Evolutionary conservation across 2,888 invertebrate genomes (phyloP).

Genomic region (Cecidostiba fungosa): DNA sequence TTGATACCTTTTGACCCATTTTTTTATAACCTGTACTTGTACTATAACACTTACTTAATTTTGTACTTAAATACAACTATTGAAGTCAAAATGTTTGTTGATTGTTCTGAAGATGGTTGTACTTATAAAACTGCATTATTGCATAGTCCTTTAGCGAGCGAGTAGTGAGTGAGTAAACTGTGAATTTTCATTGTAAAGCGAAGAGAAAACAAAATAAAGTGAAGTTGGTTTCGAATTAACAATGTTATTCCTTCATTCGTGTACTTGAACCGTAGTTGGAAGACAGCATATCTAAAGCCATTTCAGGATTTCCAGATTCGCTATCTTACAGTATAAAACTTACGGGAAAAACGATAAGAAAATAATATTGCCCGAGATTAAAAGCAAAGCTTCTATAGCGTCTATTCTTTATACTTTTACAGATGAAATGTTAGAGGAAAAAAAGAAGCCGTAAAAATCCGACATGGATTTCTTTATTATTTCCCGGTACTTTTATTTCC

Average conservation of each 20-base stretch:
- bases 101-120: background rate
- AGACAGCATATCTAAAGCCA: background rate
- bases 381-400: background rate
- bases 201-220: background rate
- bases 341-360: background rate
- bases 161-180: background rate
- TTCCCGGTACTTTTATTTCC: conserved; percentile 36
- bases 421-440: background rate
- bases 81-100: background rate
- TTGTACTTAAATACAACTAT: background rate
- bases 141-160: background rate
- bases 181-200: background rate
- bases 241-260: background rate
- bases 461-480: conserved; percentile 42
- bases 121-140: background rate
- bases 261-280: background rate
- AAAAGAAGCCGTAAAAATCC: conserved; percentile 3
- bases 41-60: background rate
- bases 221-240: conserved; percentile 26
- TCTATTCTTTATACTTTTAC: background rate
- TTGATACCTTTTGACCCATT: conserved; percentile 55
- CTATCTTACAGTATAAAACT: background rate
- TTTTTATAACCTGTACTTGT: conserved; percentile 44
- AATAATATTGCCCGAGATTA: background rate
- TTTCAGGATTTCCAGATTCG: background rate